Percentiles rank a stretch among this genome's conserved stretches.
Evolutionary conservation across 1,140 invertebrate genomes (phyloP).

Genomic region (Drosophila busckii): DNA sequence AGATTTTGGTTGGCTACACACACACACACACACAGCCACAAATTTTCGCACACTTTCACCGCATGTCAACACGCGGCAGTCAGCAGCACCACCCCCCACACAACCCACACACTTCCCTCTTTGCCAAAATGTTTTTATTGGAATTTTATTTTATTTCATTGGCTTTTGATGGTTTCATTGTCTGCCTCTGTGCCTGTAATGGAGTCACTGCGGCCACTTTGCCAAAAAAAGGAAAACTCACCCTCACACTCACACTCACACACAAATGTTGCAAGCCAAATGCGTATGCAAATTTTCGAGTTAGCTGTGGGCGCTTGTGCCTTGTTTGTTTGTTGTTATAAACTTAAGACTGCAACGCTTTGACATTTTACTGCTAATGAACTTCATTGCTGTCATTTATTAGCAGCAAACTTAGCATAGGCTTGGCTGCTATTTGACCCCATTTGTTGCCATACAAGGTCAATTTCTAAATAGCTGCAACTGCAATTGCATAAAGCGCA

Average conservation of each 20-base stretch:
- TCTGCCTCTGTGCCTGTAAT: conserved; percentile 43
- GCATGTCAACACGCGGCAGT: conserved; percentile 30
- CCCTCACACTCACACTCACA: not conserved
- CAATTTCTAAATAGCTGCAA: conserved; percentile 30
- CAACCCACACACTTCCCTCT: conserved; percentile 13
- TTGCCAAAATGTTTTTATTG: conserved; percentile 78
- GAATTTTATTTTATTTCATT: conserved; percentile 79
- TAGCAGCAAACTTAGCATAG: conserved; percentile 16
- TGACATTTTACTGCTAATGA: conserved; percentile 74
- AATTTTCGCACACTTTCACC: conserved; percentile 34
- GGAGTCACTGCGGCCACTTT: conserved; percentile 58
- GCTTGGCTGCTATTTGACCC: conserved; percentile 15
- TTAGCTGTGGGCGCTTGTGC: not conserved
- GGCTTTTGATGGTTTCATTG: conserved; percentile 78
- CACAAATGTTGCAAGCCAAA: conserved; percentile 66
- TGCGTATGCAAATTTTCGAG: conserved; percentile 74
- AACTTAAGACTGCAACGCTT: conserved; percentile 46
- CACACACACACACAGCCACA: conserved; percentile 29
- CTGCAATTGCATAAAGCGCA: conserved; percentile 24
- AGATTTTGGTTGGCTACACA: conserved; percentile 70
- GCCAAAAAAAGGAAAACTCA: not conserved
- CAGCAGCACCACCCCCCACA: not conserved
- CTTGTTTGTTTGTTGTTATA: conserved; percentile 52
- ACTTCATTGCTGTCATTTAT: conserved; percentile 75
- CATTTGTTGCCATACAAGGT: conserved; percentile 33